Conservation (phyloP, 2,888 invertebrate species). For the Chydorus sphaericus region DNA sequence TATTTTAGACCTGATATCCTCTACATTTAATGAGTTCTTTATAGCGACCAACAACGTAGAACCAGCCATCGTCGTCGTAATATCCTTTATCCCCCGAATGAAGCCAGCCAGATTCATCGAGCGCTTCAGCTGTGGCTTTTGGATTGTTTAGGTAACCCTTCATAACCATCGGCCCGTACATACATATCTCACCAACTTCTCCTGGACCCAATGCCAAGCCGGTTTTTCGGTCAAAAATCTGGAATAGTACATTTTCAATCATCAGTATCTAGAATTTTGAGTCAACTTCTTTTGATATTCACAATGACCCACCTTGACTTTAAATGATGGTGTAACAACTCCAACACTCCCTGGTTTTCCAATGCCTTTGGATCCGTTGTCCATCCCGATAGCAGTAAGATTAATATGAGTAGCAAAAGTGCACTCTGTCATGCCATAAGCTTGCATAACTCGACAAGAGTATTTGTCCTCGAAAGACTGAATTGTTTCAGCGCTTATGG, state of each 20-base stretch:
- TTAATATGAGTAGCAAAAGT: conserved; percentile 42
- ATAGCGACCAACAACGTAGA: conserved; percentile 67
- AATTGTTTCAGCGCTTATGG: conserved; percentile 56
- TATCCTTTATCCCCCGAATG: conserved; percentile 70
- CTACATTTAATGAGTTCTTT: conserved; percentile 87
- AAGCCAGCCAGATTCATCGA: conserved; percentile 61
- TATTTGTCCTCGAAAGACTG: conserved; percentile 35
- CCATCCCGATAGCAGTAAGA: too few species aligned
- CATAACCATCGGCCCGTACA: conserved; percentile 66
- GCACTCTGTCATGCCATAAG: conserved; percentile 67
- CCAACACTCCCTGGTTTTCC: too few species aligned
- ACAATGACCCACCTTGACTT: too few species aligned
- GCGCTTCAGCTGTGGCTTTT: conserved; percentile 43
- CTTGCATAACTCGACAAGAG: conserved; percentile 40
- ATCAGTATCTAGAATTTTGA: too few species aligned
- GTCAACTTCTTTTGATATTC: too few species aligned
- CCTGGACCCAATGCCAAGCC: conserved; percentile 35
- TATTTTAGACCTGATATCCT: too few species aligned
- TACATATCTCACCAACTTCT: conserved; percentile 65
- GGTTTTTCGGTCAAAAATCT: conserved; percentile 39
- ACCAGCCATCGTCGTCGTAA: conserved; percentile 56
- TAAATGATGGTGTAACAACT: too few species aligned
- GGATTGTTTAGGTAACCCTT: conserved; percentile 61
- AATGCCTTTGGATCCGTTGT: too few species aligned
- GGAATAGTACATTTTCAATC: conserved; percentile 30